Base-by-base conservation (phyloP, 2,113 vertebrate species). In the Archocentrus centrarchus region DNA sequence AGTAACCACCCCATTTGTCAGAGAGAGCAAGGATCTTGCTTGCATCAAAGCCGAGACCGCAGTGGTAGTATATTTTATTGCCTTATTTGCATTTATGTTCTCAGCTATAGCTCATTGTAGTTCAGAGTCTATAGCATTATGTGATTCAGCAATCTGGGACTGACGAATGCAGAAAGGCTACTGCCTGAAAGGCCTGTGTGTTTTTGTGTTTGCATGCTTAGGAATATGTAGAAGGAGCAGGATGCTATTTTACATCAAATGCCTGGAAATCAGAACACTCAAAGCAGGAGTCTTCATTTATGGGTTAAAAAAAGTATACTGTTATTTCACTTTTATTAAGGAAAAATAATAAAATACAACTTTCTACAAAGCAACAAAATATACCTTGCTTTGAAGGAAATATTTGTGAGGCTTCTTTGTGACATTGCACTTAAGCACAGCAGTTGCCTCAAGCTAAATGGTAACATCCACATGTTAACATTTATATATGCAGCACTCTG, bases 51-150 rank as follows among this genome's bases (percentile, higher is more conserved):
- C 85, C 86, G 85, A 86, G 75, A 89, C 90, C 80, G 22, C 91
- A 89, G 82, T 20, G 47, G 86, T 66, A 76, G 80, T 84, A 81
- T 90, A 77, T 86, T 93, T 91, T 89, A 91, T 78, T 50, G 15
- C 58, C 63, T 88, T 86, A 81, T 92, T 91, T 93, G 81, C 85
- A 91, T 91, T 89, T 85, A 86, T 88, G 80, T 79, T 81, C 80
- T 44, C 80, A 77, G 70, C 77, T 79, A 55, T 68, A 73, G 78
- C 85, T 68, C 82, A 82, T 88, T 86, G 87, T 77, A 78, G 79
- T 75, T 87, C 81, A 60, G 76, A 88, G 79, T 61, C 82, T 81
- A 89, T 86, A 81, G 70, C 57, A 88, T 63, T 81, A 15, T 83
- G 82, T 84, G 83, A 89, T 83, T 88, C 90, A 84, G 82, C 86